Conservation (phyloP, 1,140 invertebrate genomes). For the Pentalonia nigronervosa region DNA sequence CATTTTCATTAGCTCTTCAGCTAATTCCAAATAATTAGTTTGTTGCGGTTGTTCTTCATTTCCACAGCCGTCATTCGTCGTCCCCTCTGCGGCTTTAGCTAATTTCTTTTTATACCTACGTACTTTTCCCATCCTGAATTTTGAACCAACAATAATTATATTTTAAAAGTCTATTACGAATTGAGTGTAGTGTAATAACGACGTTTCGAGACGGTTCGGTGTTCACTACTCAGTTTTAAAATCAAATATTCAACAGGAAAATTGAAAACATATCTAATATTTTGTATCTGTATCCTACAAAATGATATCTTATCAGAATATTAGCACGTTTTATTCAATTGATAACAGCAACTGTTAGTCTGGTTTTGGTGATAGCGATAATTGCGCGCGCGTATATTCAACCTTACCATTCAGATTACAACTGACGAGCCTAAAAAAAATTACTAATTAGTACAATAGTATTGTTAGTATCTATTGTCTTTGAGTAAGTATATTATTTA, state of each 20-base stretch:
- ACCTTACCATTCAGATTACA: too few relatives aligned
- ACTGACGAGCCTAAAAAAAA: too few relatives aligned
- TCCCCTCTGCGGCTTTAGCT: background rate
- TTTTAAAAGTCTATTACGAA: background rate
- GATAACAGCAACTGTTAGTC: too few relatives aligned
- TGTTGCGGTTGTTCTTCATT: background rate
- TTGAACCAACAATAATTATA: background rate
- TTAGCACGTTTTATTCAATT: too few relatives aligned
- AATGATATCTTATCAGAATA: too few relatives aligned
- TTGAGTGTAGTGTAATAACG: background rate
- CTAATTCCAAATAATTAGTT: slow-evolving; percentile 39
- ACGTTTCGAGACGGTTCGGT: background rate
- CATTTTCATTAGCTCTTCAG: slow-evolving; percentile 17
- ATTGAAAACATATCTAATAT: too few relatives aligned
- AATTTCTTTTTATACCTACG: slow-evolving; percentile 41
- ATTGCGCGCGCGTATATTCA: too few relatives aligned
- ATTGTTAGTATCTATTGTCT: too few relatives aligned
- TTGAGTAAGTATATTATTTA: too few relatives aligned
- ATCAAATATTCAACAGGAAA: background rate
- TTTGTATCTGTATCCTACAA: too few relatives aligned
- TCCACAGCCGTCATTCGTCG: background rate
- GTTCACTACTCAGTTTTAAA: background rate
- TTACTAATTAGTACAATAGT: too few relatives aligned
- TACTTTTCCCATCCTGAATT: slow-evolving; percentile 8
- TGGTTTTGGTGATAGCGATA: too few relatives aligned